phyloP scores from a whole-genome alignment of 2,113 vertebrate species.

The Pampusana beccarii region DNA sequence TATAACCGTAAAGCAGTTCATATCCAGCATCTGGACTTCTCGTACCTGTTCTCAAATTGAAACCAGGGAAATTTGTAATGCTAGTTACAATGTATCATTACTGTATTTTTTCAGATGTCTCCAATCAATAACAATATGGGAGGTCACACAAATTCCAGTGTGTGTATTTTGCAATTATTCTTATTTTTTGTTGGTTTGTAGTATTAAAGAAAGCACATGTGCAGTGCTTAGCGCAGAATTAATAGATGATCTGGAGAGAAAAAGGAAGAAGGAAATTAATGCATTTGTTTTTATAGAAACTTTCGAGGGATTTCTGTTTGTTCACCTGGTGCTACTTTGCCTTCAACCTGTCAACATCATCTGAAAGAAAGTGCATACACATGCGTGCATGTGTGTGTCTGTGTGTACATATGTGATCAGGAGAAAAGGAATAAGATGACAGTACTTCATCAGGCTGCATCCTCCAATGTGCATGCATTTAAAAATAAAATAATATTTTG shows the following conservation, averaged over 20 bases:
- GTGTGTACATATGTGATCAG: background rate
- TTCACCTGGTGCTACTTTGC: background rate
- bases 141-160: background rate
- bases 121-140: background rate
- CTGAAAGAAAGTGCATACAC: background rate
- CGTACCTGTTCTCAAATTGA: background rate
- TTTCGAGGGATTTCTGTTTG: background rate
- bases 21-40: background rate
- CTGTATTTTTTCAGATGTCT: conserved; percentile 32
- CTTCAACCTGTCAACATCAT: background rate
- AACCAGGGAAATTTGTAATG: background rate
- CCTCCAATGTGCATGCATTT: background rate
- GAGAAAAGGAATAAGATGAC: background rate
- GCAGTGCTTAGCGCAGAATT: background rate
- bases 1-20: background rate
- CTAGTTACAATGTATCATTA: background rate
- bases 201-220: background rate
- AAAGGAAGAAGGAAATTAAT: background rate
- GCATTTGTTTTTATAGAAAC: background rate
- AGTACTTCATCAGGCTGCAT: background rate
- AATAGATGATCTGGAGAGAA: background rate
- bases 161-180: background rate
- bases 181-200: background rate
- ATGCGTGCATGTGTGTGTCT: fast-evolving
- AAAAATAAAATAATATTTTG: background rate